Percentiles rank a stretch among this genome's conserved stretches.
Conservation (phyloP, 2,888 invertebrate genomes). For the Scaeva pyrastri region DNA sequence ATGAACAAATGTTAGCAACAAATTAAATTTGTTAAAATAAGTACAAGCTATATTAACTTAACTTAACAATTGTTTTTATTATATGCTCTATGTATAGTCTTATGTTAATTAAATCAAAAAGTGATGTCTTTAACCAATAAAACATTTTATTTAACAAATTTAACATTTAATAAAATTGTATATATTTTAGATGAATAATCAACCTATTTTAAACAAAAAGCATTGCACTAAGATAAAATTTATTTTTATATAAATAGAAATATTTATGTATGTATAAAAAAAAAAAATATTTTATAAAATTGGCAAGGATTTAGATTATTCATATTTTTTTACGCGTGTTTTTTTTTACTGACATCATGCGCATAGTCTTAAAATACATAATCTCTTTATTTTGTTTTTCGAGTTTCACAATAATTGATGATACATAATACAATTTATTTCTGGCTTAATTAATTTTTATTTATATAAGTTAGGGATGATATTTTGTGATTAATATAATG, state of each 20-base stretch:
- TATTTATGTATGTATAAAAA: constrained; percentile 15
- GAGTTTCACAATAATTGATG: constrained; percentile 17
- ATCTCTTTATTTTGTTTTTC: constrained; percentile 11
- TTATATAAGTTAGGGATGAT: constrained; percentile 28
- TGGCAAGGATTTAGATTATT: constrained; percentile 69
- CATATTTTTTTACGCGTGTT: constrained; percentile 17
- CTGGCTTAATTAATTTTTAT: constrained; percentile 29
- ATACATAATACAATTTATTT: constrained; percentile 36
- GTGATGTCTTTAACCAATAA: constrained; percentile 22
- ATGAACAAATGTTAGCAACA: constrained; percentile 7
- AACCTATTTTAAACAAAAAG: constrained; percentile 42
- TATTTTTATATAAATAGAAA: constrained; percentile 24
- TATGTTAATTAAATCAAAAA: constrained; percentile 52
- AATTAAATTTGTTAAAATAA: constrained; percentile 64
- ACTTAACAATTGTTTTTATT: constrained; percentile 27
- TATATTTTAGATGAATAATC: constrained; percentile 27
- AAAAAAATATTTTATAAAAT: constrained; percentile 41
- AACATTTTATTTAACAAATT: constrained; percentile 20
- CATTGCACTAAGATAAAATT: constrained; percentile 64
- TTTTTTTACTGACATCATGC: neutral
- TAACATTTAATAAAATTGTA: constrained; percentile 58
- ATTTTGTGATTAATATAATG: constrained; percentile 55
- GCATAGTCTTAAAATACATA: constrained; percentile 20
- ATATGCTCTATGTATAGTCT: constrained; percentile 3
- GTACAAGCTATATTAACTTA: constrained; percentile 65